phyloP scores from a whole-genome alignment of 2,888 invertebrate genomes.

The Marasmarcha lunaedactyla region DNA sequence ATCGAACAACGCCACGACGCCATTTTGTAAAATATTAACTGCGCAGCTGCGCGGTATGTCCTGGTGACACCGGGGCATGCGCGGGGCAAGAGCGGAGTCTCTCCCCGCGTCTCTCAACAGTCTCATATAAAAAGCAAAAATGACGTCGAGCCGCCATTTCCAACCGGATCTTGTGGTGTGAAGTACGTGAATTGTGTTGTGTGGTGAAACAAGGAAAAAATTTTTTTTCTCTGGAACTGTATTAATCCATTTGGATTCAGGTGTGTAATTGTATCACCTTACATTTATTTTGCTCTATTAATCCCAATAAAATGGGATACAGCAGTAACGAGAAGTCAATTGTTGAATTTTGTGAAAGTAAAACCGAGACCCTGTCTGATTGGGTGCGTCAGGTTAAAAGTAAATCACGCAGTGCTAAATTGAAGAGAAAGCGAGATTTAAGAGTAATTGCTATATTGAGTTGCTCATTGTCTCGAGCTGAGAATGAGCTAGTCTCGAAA shows the following conservation, averaged over 20 bases:
- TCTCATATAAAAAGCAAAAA: conserved; percentile 33
- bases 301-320: conserved; percentile 46
- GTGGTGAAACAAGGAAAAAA: conserved; percentile 24
- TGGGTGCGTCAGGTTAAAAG: conserved; percentile 75
- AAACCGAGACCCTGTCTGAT: conserved; percentile 68
- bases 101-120: conserved; percentile 19
- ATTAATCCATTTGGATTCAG: conserved; percentile 60
- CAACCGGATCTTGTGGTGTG: conserved; percentile 26
- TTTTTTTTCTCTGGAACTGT: conserved; percentile 11
- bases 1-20: no score
- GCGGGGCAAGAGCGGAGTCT: conserved; percentile 28
- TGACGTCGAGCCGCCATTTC: conserved; percentile 33
- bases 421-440: conserved; percentile 71
- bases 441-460: conserved; percentile 75
- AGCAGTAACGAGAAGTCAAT: conserved; percentile 51
- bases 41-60: no score
- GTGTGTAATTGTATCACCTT: conserved; percentile 54
- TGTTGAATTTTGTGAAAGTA: conserved; percentile 65
- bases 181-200: conserved; percentile 41
- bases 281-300: conserved; percentile 37
- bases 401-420: conserved; percentile 70
- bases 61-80: no score
- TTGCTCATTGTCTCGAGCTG: conserved; percentile 69
- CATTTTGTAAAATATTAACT: no score
- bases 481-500: conserved; percentile 70